These are phyloP conservation scores for Idris sp. DNA, from an alignment of 1,140 invertebrate genomes.

Conservation along the genomic window DNA sequence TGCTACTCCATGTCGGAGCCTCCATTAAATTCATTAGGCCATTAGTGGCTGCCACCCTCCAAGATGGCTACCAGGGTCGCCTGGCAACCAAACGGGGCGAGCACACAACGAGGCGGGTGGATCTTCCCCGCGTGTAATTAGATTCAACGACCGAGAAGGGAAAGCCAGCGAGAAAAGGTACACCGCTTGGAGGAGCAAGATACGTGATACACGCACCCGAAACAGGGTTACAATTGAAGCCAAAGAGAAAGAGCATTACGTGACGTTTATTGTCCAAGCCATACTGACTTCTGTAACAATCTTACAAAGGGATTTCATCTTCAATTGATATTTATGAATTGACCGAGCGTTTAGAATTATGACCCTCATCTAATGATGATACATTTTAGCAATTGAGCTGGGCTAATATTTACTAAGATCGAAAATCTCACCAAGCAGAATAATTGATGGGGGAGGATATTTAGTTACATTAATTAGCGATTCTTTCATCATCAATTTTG, in stretches of 20 bases:
- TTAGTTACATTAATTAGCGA: constrained; percentile 21
- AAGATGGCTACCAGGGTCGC: constrained; percentile 78
- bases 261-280: constrained; percentile 49
- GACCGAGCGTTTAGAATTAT: constrained; percentile 43
- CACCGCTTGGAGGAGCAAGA: constrained; percentile 32
- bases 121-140: constrained; percentile 69
- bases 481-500: not conserved
- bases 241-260: constrained; percentile 38
- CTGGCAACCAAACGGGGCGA: constrained; percentile 72
- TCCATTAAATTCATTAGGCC: constrained; percentile 80
- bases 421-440: constrained; percentile 15
- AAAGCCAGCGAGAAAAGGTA: constrained; percentile 58
- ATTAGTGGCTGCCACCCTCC: constrained; percentile 79
- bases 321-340: constrained; percentile 59
- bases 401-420: constrained; percentile 26
- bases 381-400: constrained; percentile 19
- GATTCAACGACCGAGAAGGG: constrained; percentile 69
- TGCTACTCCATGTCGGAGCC: constrained; percentile 74
- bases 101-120: constrained; percentile 63
- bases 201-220: constrained; percentile 44
- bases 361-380: constrained; percentile 30
- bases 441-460: constrained; percentile 12
- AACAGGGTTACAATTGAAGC: constrained; percentile 46
- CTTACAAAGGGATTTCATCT: constrained; percentile 41
- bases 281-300: constrained; percentile 37